phyloP scores from a whole-genome alignment of 2,888 invertebrate species.

The Rotaria sp. region DNA sequence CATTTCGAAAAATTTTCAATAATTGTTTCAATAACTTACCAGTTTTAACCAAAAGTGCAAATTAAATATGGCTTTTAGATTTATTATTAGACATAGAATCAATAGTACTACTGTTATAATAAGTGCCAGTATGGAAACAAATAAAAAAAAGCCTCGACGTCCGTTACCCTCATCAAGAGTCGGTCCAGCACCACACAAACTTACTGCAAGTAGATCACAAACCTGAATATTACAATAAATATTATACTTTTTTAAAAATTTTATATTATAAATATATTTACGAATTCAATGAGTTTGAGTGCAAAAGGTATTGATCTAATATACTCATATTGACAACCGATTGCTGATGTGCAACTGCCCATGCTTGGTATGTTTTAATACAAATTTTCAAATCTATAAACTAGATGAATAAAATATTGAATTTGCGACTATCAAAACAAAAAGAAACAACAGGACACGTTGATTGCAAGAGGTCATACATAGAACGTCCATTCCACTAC shows the following conservation, averaged over 20 bases:
- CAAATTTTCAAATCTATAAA: neutral
- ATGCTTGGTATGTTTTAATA: too few species aligned
- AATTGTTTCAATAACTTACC: too few species aligned
- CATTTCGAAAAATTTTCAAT: too few species aligned
- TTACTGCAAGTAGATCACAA: neutral
- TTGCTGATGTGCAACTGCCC: neutral
- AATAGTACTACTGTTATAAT: neutral
- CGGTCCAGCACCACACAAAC: neutral
- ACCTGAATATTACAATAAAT: neutral
- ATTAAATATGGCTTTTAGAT: neutral
- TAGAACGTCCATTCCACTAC: neutral
- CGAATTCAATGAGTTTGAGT: neutral
- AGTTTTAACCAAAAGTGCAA: too few species aligned
- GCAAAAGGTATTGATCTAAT: neutral
- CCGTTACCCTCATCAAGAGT: neutral
- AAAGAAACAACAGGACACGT: neutral
- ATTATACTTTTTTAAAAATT: neutral
- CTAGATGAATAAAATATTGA: neutral
- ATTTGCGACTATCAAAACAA: neutral
- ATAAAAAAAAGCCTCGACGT: neutral
- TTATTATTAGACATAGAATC: neutral
- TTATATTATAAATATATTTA: neutral
- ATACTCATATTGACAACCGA: neutral
- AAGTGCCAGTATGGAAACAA: neutral
- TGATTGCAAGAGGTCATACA: neutral